Percentiles rank a stretch among this genome's conserved stretches.
Evolutionary conservation across 2,888 invertebrate genomes (phyloP).

Genomic region (Minunthozetes semirufus): DNA sequence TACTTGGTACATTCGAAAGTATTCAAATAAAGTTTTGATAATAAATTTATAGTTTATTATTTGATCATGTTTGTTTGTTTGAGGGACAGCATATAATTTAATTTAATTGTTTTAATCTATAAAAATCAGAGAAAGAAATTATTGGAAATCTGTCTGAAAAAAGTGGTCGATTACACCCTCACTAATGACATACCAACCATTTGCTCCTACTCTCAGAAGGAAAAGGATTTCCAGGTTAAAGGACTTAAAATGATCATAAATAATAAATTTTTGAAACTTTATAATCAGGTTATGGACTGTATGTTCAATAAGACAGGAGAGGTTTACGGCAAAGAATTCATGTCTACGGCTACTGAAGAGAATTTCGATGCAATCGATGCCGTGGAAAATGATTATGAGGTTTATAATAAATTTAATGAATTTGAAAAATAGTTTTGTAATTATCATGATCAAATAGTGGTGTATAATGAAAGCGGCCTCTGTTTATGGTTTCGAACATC

Average conservation of each 20-base stretch:
- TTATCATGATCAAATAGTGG: neutral
- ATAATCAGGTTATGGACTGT: constrained; percentile 1
- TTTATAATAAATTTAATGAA: neutral
- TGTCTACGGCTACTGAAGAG: neutral
- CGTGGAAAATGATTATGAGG: constrained; percentile 7
- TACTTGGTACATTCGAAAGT: too few species aligned
- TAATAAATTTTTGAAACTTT: neutral
- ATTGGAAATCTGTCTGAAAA: neutral
- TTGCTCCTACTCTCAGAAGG: neutral
- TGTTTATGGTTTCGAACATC: neutral
- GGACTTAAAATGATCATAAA: neutral
- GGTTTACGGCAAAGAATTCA: neutral
- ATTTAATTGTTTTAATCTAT: neutral
- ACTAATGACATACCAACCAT: neutral
- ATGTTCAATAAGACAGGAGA: neutral
- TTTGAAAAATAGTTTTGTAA: neutral
- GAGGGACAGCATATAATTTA: neutral
- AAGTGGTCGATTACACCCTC: neutral
- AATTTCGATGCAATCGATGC: constrained; percentile 6
- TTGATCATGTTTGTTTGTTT: too few species aligned
- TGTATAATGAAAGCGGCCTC: constrained; percentile 3
- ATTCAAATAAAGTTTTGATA: too few species aligned
- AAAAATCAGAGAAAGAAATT: constrained; percentile 7
- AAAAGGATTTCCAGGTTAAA: neutral
- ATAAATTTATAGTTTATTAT: too few species aligned